Conservation (phyloP, 2,888 invertebrate genomes). For the Clunio marinus region DNA sequence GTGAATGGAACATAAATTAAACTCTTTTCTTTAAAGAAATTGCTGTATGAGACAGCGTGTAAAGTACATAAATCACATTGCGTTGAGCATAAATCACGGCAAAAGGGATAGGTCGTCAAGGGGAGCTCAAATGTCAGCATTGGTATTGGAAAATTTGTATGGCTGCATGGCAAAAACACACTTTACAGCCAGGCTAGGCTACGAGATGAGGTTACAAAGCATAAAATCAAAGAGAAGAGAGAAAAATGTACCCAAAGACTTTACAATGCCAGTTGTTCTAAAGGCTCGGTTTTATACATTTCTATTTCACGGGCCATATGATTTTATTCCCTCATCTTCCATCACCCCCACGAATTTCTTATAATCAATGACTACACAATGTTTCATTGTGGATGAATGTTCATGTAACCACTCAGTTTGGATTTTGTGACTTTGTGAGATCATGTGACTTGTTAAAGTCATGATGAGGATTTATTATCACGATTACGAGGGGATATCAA, state of each 20-base stretch:
- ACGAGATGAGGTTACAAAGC: slow-evolving; percentile 1
- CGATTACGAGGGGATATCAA: no score
- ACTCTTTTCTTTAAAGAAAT: not conserved
- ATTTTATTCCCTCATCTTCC: not conserved
- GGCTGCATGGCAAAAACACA: not conserved
- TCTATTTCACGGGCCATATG: slow-evolving; percentile 23
- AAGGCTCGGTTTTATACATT: slow-evolving; percentile 9
- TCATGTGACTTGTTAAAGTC: slow-evolving; percentile 4
- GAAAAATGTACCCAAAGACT: not conserved
- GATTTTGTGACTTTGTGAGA: no score
- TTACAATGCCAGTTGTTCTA: not conserved
- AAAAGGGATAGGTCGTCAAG: not conserved
- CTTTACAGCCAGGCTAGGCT: no score
- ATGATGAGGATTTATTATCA: not conserved
- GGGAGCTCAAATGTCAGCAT: not conserved
- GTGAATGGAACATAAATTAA: slow-evolving; percentile 8
- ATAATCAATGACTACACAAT: slow-evolving; percentile 2
- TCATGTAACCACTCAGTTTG: not conserved
- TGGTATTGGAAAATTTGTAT: not conserved
- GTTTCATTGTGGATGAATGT: not conserved
- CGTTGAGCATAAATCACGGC: not conserved
- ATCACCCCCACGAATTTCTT: no score
- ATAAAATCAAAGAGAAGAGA: slow-evolving; percentile 4
- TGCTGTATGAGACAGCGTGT: slow-evolving; percentile 11
- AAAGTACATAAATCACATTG: slow-evolving; percentile 13